Evolutionary conservation across 2,113 vertebrate genomes (phyloP).

Genomic region (Uropsilus gracilis): DNA sequence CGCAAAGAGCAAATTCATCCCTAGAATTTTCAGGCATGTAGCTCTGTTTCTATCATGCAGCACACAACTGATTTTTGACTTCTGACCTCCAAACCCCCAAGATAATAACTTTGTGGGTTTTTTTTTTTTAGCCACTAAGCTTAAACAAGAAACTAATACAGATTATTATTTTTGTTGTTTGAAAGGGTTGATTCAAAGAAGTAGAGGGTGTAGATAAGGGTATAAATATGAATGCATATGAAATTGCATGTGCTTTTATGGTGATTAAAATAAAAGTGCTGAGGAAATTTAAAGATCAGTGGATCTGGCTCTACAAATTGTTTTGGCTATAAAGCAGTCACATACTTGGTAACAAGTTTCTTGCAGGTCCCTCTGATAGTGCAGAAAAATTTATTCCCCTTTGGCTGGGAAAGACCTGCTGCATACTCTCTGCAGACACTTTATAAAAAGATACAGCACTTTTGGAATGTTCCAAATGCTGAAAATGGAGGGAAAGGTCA

Average conservation of each 20-base stretch:
- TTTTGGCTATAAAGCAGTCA: background rate
- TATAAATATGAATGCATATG: background rate
- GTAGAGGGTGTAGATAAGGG: no score
- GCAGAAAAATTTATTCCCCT: background rate
- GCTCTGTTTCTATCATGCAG: background rate
- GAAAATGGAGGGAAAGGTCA: background rate
- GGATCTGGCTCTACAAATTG: background rate
- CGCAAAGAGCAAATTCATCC: background rate
- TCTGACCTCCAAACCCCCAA: background rate
- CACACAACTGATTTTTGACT: background rate
- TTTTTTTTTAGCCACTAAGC: background rate
- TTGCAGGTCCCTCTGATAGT: background rate
- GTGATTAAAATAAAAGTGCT: background rate
- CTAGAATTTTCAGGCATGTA: background rate
- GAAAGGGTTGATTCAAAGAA: background rate
- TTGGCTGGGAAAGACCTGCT: background rate
- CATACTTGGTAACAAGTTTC: background rate
- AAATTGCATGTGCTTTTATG: background rate
- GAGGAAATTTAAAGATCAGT: background rate
- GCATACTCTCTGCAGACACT: background rate
- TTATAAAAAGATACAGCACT: background rate
- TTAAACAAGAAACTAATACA: background rate
- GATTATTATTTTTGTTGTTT: background rate
- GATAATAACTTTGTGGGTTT: background rate
- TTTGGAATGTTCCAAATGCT: background rate